Percentiles rank a stretch among this genome's conserved stretches.
phyloP scores from a whole-genome alignment of 2,113 vertebrate species.

The Chunga burmeisteri region DNA sequence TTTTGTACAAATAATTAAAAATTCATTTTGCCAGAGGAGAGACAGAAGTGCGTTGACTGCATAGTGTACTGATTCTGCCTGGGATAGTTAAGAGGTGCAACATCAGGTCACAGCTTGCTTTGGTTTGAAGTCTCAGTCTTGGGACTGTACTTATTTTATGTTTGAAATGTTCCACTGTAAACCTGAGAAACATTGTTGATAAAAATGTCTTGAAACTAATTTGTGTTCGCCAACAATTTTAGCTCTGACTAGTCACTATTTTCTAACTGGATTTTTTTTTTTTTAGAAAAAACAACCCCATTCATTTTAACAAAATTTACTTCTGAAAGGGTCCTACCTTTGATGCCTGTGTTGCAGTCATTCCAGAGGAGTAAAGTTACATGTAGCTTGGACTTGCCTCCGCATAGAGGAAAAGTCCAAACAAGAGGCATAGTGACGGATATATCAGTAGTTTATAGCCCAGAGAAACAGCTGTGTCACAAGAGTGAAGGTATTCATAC shows the following conservation, averaged over 20 bases:
- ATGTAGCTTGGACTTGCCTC: rapidly evolving
- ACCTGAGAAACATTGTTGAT: background rate
- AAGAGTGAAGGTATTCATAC: background rate
- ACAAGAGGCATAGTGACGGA: background rate
- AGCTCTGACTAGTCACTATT: background rate
- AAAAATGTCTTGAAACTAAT: background rate
- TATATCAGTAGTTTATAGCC: background rate
- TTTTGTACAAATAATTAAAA: background rate
- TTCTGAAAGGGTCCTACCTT: background rate
- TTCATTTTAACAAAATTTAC: background rate
- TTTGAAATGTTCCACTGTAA: background rate
- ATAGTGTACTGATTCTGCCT: background rate
- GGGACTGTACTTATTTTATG: background rate
- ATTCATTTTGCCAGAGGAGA: background rate
- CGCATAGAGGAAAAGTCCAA: background rate
- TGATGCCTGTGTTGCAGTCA: background rate
- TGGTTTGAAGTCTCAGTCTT: background rate
- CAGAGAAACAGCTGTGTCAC: background rate
- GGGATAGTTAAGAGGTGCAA: background rate
- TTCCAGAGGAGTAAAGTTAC: background rate
- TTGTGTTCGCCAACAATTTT: background rate
- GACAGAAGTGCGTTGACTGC: background rate
- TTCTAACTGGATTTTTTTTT: background rate
- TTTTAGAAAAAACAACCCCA: background rate
- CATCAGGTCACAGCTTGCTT: background rate